phyloP scores from a whole-genome alignment of 2,113 vertebrate species.

The Sclerurus mexicanus region DNA sequence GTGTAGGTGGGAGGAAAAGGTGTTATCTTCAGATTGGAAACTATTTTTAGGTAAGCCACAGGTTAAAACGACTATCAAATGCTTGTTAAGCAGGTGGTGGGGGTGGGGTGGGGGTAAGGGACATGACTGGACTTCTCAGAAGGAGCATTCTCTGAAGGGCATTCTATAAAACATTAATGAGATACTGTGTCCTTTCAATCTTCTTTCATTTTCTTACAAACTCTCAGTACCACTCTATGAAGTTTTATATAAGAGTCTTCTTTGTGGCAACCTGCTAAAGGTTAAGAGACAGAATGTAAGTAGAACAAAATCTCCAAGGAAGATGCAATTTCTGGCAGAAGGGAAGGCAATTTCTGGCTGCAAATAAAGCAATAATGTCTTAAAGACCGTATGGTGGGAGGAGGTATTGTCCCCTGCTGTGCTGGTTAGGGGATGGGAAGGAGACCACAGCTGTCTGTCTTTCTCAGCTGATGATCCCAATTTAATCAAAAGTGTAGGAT shows the following conservation, averaged over 20 bases:
- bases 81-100: background rate
- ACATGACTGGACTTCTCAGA: background rate
- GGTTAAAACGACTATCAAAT: conserved; percentile 20
- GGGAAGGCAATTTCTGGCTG: background rate
- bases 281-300: conserved; percentile 16
- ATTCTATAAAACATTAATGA: conserved; percentile 13
- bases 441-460: background rate
- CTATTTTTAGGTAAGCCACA: conserved; percentile 61
- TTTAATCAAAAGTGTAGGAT: background rate
- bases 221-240: background rate
- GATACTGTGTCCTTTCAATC: background rate
- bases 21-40: conserved; percentile 36
- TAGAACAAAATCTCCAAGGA: background rate
- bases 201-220: background rate
- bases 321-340: background rate
- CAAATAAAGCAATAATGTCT: background rate
- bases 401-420: background rate
- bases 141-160: background rate
- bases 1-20: conserved; percentile 9
- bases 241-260: conserved; percentile 2
- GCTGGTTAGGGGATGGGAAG: background rate
- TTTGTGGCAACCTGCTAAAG: conserved; percentile 43
- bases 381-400: background rate
- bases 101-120: background rate
- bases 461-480: background rate